A percentile compares a stretch with the other conserved stretches of the same genome.
Conservation (phyloP, 2,113 vertebrate species). For the Thalassarche chlororhynchos region DNA sequence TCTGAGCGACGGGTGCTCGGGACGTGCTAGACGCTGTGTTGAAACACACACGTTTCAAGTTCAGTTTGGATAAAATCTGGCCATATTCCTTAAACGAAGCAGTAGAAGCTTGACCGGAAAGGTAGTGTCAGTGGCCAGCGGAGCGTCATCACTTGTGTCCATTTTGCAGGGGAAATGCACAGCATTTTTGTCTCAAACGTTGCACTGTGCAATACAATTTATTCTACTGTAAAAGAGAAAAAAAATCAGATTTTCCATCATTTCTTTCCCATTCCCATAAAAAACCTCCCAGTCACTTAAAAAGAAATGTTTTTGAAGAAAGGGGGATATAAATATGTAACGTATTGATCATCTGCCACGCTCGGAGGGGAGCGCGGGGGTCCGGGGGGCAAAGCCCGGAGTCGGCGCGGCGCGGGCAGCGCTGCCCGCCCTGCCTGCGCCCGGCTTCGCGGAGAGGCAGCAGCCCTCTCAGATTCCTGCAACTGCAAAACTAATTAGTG, state of each 20-base stretch:
- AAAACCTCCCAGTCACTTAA: not conserved
- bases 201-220: not conserved
- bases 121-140: too few relatives aligned
- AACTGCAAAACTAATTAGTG: constrained; percentile 77
- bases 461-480: not conserved
- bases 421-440: not conserved
- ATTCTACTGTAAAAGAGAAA: not conserved
- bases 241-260: not conserved
- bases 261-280: not conserved
- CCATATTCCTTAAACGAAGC: not conserved
- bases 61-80: not conserved
- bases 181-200: not conserved
- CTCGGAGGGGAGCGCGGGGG: accelerated
- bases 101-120: not conserved
- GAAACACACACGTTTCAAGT: not conserved
- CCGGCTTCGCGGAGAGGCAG: accelerated
- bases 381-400: not conserved
- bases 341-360: accelerated
- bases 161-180: accelerated
- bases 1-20: accelerated
- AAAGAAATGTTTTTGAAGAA: not conserved
- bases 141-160: not conserved
- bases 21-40: accelerated
- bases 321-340: too few relatives aligned
- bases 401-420: not conserved